These are phyloP conservation scores for Malurus elegans DNA, from an alignment of 2,113 vertebrate species.

Conservation along the genomic window DNA sequence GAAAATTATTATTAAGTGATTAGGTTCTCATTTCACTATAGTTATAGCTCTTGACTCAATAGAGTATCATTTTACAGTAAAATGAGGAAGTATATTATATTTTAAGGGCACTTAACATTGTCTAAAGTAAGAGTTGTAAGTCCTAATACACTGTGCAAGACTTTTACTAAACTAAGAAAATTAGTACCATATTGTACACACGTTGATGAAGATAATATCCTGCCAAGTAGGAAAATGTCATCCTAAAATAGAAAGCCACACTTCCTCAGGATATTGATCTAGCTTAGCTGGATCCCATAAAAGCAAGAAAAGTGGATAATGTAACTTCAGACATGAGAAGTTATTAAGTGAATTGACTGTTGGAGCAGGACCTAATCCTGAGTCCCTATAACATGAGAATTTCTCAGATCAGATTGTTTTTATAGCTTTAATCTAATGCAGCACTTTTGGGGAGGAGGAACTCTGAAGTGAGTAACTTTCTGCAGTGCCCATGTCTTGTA, in stretches of 20 bases:
- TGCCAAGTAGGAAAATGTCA: slow-evolving; percentile 60
- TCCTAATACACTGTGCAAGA: slow-evolving; percentile 36
- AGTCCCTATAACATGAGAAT: neutral
- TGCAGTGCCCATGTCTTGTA: neutral
- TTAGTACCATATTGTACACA: slow-evolving; percentile 62
- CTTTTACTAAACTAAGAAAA: slow-evolving; percentile 56
- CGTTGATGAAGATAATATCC: slow-evolving; percentile 52
- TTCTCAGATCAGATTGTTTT: slow-evolving; percentile 1
- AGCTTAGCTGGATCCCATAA: slow-evolving; percentile 33
- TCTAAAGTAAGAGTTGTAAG: slow-evolving; percentile 50
- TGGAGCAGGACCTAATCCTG: neutral
- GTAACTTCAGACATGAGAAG: slow-evolving; percentile 31
- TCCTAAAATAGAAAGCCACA: slow-evolving; percentile 66
- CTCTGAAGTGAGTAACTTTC: neutral
- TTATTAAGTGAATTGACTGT: slow-evolving; percentile 30
- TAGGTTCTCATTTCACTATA: neutral
- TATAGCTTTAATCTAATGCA: neutral
- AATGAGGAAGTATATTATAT: neutral
- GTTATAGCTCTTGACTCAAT: neutral
- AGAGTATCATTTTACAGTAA: slow-evolving; percentile 20
- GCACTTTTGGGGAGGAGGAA: neutral
- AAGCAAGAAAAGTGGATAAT: slow-evolving; percentile 15
- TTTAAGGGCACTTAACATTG: slow-evolving; percentile 34
- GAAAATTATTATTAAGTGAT: neutral
- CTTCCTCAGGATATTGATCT: slow-evolving; percentile 61